These are phyloP conservation scores for Resseliella maxima DNA, from an alignment of 2,888 invertebrate species.

Conservation along the genomic window DNA sequence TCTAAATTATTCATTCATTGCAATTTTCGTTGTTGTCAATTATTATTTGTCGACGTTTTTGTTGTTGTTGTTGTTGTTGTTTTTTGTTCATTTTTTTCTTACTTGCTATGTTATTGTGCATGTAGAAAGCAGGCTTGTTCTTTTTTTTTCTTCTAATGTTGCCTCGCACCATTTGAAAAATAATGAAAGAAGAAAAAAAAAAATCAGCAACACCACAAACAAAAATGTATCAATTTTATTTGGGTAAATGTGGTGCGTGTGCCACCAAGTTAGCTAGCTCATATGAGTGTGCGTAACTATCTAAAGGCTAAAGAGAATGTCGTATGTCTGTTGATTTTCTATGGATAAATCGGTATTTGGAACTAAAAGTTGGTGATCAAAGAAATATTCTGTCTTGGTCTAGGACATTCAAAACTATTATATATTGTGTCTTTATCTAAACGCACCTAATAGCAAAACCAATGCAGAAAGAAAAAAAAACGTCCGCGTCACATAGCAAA, in stretches of 20 bases:
- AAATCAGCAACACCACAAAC: background rate
- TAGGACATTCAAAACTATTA: background rate
- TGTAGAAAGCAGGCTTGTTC: background rate
- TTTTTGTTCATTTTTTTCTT: background rate
- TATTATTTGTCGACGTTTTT: constrained; percentile 20
- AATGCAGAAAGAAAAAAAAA: background rate
- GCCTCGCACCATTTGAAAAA: background rate
- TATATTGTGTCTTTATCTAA: background rate
- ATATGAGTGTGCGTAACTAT: constrained; percentile 8
- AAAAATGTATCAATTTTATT: constrained; percentile 25
- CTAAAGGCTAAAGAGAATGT: constrained; percentile 31
- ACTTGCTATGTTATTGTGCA: background rate
- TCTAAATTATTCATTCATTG: constrained; percentile 53
- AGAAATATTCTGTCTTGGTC: constrained; percentile 9
- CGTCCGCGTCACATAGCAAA: background rate
- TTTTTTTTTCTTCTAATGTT: background rate
- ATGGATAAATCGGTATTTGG: background rate
- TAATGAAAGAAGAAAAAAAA: background rate
- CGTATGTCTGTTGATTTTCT: background rate
- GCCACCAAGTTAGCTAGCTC: background rate
- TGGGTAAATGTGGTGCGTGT: constrained; percentile 37
- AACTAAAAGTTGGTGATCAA: background rate
- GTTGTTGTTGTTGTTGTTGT: background rate
- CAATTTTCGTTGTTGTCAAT: constrained; percentile 48
- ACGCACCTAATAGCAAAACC: background rate